Evolutionary conservation across 2,797 vertebrate genomes (phyloP).

Genomic region (Acipenser ruthenus): DNA sequence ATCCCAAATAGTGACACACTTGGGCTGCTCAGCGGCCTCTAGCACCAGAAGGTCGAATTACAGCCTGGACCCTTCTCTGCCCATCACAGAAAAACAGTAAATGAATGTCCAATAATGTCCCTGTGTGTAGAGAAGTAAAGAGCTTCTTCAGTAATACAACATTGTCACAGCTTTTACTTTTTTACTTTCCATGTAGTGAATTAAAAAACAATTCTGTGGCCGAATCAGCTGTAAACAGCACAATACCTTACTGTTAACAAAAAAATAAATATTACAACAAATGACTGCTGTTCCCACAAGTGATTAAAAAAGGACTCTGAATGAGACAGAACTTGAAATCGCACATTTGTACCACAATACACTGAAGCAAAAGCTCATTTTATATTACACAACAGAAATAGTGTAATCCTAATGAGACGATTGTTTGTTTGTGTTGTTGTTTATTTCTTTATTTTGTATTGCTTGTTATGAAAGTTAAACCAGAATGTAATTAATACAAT

Average conservation of each 20-base stretch:
- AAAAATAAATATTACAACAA: slow-evolving; percentile 58
- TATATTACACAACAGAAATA: slow-evolving; percentile 55
- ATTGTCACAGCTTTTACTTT: no score
- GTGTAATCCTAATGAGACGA: slow-evolving; percentile 38
- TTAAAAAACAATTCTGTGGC: no score
- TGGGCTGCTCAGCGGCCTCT: no score
- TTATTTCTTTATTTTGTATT: slow-evolving; percentile 38
- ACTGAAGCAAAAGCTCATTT: slow-evolving; percentile 52
- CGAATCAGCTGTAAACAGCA: slow-evolving; percentile 48
- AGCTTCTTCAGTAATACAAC: no score
- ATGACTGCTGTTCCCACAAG: slow-evolving; percentile 45
- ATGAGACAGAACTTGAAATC: slow-evolving; percentile 44
- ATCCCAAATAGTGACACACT: no score
- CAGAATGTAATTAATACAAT: slow-evolving; percentile 61
- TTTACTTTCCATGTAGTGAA: no score
- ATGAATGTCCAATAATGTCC: no score
- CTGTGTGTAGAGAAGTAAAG: no score
- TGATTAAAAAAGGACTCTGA: slow-evolving; percentile 54
- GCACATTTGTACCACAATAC: slow-evolving; percentile 24
- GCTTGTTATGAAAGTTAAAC: slow-evolving; percentile 51
- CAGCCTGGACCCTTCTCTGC: no score
- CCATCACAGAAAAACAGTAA: no score
- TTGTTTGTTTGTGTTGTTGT: slow-evolving; percentile 15
- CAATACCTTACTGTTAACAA: slow-evolving; percentile 42
- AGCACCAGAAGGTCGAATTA: no score